Conservation (phyloP, 2,113 vertebrate species). For the Aldabrachelys gigantea region DNA sequence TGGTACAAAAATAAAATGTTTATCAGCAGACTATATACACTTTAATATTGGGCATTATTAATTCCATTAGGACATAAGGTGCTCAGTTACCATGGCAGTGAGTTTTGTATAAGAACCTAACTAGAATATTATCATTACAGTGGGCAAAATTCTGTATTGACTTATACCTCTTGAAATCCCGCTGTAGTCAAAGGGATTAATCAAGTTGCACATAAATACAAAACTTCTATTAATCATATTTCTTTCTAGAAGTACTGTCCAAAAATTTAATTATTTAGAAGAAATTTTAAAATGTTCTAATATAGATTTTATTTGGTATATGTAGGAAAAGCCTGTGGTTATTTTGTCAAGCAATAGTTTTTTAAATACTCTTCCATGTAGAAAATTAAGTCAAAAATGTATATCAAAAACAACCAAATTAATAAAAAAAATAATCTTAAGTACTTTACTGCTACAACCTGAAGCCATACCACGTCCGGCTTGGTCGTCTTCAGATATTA, state of each 20-base stretch:
- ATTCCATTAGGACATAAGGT: background rate
- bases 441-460: background rate
- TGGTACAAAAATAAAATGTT: slow-evolving; percentile 71
- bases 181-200: background rate
- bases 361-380: background rate
- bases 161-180: background rate
- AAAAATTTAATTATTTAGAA: background rate
- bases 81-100: background rate
- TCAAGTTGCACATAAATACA: background rate
- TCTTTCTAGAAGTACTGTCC: background rate
- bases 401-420: background rate
- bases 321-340: background rate
- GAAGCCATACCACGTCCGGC: background rate
- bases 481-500: background rate
- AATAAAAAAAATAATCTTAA: slow-evolving; percentile 11
- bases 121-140: background rate
- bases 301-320: background rate
- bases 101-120: background rate
- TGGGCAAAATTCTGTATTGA: background rate
- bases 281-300: background rate
- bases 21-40: slow-evolving; percentile 43
- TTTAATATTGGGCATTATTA: slow-evolving; percentile 47
- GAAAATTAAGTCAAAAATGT: slow-evolving; percentile 21
- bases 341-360: background rate
- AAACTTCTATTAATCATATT: background rate